These are phyloP conservation scores for Picathartes gymnocephalus DNA, from an alignment of 2,113 vertebrate species.

Conservation along the genomic window DNA sequence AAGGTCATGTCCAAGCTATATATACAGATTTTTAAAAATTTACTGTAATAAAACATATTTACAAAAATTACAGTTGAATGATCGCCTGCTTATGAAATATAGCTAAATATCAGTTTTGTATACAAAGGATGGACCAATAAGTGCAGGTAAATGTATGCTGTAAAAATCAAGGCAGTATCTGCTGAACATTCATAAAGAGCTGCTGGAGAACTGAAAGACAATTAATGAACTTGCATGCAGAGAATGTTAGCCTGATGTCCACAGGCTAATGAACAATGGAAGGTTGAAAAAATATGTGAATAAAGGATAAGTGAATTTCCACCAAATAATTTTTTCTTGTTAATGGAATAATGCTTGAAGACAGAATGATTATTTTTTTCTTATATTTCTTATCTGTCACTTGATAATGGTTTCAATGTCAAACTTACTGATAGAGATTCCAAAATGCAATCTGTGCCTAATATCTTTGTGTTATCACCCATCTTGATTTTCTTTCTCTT, in stretches of 20 bases:
- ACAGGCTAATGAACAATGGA: neutral
- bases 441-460: neutral
- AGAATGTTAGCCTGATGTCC: neutral
- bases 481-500: neutral
- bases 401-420: neutral
- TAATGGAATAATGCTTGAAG: neutral
- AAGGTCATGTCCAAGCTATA: neutral
- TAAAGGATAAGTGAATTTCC: neutral
- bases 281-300: neutral
- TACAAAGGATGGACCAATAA: neutral
- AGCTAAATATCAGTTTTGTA: neutral
- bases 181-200: neutral
- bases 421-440: neutral
- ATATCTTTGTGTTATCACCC: neutral
- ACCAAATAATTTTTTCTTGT: neutral
- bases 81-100: neutral
- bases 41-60: neutral
- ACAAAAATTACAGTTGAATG: neutral
- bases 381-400: neutral
- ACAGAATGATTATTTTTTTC: neutral
- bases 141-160: neutral
- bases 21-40: neutral
- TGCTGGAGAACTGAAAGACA: neutral
- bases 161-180: neutral
- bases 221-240: neutral